Conservation (phyloP, 2,797 vertebrate species). For the Mus minutoides region DNA sequence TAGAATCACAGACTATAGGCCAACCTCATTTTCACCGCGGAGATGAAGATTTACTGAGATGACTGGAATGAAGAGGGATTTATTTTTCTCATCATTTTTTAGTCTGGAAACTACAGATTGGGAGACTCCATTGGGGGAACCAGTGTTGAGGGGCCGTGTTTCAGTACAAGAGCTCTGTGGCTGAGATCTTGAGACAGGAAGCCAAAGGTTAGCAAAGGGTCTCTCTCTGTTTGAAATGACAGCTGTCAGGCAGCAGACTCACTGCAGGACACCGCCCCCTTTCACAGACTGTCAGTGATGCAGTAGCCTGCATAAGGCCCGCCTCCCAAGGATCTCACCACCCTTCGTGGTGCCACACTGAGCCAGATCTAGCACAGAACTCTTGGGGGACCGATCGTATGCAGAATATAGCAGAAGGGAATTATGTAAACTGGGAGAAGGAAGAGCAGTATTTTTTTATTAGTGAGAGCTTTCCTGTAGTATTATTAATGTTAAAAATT, state of each 20-base stretch:
- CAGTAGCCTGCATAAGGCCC: background rate
- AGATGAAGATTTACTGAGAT: background rate
- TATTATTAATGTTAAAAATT: slow-evolving; percentile 48
- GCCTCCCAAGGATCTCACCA: background rate
- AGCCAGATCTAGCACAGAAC: background rate
- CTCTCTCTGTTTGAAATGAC: background rate
- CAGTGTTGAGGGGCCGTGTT: background rate
- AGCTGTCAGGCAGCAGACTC: background rate
- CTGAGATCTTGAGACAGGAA: background rate
- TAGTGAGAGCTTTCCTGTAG: slow-evolving; percentile 29
- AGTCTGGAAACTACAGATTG: background rate
- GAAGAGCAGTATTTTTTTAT: slow-evolving; percentile 19
- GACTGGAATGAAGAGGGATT: background rate
- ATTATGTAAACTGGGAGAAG: background rate
- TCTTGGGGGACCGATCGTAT: background rate
- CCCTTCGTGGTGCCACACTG: background rate
- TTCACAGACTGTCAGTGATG: background rate
- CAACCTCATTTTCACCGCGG: slow-evolving; percentile 45
- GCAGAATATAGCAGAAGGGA: slow-evolving; percentile 3
- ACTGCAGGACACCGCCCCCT: background rate
- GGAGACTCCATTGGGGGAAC: background rate
- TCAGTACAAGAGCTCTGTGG: background rate
- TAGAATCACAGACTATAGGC: background rate
- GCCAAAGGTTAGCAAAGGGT: background rate
- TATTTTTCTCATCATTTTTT: background rate